Evolutionary conservation across 2,113 vertebrate genomes (phyloP), one percentile per base, ranked within the genome.

Genomic region (Oceanites oceanicus): DNA sequence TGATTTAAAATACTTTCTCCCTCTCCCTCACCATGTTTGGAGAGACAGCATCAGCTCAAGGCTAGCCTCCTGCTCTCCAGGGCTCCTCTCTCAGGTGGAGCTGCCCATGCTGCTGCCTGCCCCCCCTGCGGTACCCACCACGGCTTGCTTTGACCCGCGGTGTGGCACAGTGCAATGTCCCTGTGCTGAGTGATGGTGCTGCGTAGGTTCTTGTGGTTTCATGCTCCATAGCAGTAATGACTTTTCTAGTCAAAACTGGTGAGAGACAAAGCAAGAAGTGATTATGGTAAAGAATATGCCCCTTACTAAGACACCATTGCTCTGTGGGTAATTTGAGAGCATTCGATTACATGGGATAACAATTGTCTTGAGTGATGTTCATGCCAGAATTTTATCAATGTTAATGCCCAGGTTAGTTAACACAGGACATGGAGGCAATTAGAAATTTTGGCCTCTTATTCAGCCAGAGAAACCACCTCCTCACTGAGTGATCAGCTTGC

Each of bases 111-210:
- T 73, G 23, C 47, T 78, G 44, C 55, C 38, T 25, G n/a, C 4
- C 7, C 14, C 27, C 6, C 2, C 32, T 45, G 12, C 0, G 3
- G 27, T 47, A 23, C 36, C 47, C 26, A 27, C 16, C 34, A 17
- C 0, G 2, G 12, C 67, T 85, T 55, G n/a, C 53, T 70, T 20
- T 80, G 55, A 40, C 52, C 49, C 77, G 42, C 2, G 3, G 27
- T 1, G 1, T 15, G 19, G 38, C 44, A 40, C 14, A 36, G 19
- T 5, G 44, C 55, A 55, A 8, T 0, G 0, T 17, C 27, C 47
- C 61, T 59, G 15, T 30, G 66, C 55, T 86, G 29, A 77, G 59
- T 0, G 4, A 14, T 14, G 38, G 20, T 45, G 58, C 53, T 23
- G 11, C 22, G 0, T n/a, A 26, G 52, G 27, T 45, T 11, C 27